A percentile compares a stretch with the other conserved stretches of the same genome.
Evolutionary conservation across 1,140 invertebrate genomes (phyloP).

Genomic region (Bradysia coprophila): DNA sequence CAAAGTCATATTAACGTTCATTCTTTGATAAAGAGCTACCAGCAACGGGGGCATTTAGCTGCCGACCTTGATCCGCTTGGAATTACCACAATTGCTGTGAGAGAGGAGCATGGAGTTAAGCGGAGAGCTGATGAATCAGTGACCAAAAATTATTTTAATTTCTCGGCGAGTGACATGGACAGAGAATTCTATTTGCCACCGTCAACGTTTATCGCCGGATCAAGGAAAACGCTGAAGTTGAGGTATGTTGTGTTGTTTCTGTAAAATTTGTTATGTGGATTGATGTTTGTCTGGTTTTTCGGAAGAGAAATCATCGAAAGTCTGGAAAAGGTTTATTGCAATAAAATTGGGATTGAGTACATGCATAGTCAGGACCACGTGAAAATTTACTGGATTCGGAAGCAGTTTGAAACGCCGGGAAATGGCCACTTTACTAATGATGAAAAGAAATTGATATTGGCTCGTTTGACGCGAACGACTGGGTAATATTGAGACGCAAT

Average conservation of each 20-base stretch:
- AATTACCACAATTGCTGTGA: conserved; percentile 22
- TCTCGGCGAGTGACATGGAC: conserved; percentile 44
- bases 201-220: conserved; percentile 51
- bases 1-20: conserved; percentile 18
- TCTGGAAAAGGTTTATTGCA: conserved; percentile 49
- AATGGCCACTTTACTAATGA: conserved; percentile 41
- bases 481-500: neutral
- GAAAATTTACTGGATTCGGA: conserved; percentile 60
- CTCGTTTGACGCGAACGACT: conserved; percentile 46
- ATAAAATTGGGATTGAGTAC: conserved; percentile 64
- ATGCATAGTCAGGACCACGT: conserved; percentile 69
- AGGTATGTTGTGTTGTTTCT: neutral
- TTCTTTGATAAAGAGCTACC: conserved; percentile 21
- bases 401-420: conserved; percentile 60
- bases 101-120: conserved; percentile 17
- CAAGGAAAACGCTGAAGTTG: conserved; percentile 13
- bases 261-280: neutral
- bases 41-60: conserved; percentile 64
- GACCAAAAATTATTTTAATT: conserved; percentile 17
- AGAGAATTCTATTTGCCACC: conserved; percentile 42
- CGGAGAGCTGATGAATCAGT: conserved; percentile 17
- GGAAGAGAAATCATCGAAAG: conserved; percentile 56
- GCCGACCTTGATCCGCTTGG: conserved; percentile 61
- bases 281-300: neutral
- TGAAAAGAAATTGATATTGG: conserved; percentile 51